Evolutionary conservation across 2,797 vertebrate species (phyloP), one percentile per base, ranked within the genome.

Genomic region (Diglossa cyanea): DNA sequence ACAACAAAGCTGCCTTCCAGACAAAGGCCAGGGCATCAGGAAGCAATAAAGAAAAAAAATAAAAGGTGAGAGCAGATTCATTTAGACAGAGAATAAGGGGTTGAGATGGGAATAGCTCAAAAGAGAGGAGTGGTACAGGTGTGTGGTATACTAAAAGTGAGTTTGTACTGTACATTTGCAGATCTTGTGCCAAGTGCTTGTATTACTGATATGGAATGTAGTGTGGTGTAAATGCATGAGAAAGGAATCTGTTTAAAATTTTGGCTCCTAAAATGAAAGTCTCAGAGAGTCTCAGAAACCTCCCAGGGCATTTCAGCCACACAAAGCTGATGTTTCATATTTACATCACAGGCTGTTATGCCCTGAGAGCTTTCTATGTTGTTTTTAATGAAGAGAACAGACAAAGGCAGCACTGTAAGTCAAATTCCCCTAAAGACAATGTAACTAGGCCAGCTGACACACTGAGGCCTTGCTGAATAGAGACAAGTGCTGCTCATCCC

Each of bases 331-430:
- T 88, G 61, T 72, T 93, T 81, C 10, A 0, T 72, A 57, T 65
- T 96, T 96, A 47, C 33, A 55, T 82, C 75, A 39, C 24, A 81
- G 61, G 7, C 90, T 92, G 42, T 25, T 86, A 74, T 84, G 62
- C 66, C 76, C 70, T 74, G 68, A 77, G 82, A 90, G 39, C 35
- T 83, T 88, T 86, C 65, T 55, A 4, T 60, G 85, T 57, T 87
- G 44, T 80, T 85, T 86, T 76, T 80, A 94, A 94, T 81, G 82
- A 96, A 86, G 68, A 85, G 84, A 75, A 70, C 23, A 83, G 76
- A 94, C 94, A 96, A 95, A 96, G 86, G 84, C 84, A 85, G 84
- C 58, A 61, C 86, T 80, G 79, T 94, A 94, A 94, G 50, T 94
- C 82, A 88, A 2, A 94, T 90, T 86, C 67, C 80, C 86, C 77